Evolutionary conservation across 2,888 invertebrate species (phyloP).

Genomic region (Mythimna impura): DNA sequence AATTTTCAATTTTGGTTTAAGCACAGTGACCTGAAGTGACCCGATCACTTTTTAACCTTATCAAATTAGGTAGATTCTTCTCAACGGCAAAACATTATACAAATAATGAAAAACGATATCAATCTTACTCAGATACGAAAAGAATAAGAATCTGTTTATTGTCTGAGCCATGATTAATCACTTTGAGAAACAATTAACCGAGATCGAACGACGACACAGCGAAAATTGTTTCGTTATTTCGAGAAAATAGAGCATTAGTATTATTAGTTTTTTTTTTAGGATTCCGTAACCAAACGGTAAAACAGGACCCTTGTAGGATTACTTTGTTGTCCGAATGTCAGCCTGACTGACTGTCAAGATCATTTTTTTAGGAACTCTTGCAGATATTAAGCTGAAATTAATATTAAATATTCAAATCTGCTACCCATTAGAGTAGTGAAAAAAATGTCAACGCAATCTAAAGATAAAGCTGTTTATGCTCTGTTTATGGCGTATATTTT

Average conservation of each 20-base stretch:
- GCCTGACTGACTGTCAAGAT: too few relatives aligned
- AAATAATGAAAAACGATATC: slow-evolving; percentile 13
- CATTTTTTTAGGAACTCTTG: too few relatives aligned
- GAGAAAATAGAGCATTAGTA: background rate
- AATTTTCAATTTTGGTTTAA: background rate
- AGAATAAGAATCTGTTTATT: slow-evolving; percentile 20
- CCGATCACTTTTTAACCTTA: background rate
- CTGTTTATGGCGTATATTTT: too few relatives aligned
- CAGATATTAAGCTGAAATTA: too few relatives aligned
- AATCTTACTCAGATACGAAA: slow-evolving; percentile 28
- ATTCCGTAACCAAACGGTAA: too few relatives aligned
- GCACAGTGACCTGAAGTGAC: background rate
- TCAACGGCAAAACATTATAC: background rate
- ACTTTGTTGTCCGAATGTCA: too few relatives aligned
- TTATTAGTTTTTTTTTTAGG: background rate
- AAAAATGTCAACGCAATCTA: too few relatives aligned
- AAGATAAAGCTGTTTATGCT: too few relatives aligned
- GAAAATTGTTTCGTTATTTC: slow-evolving; percentile 10
- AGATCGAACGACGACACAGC: background rate
- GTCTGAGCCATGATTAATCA: slow-evolving; percentile 30
- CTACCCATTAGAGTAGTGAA: too few relatives aligned
- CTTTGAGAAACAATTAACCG: slow-evolving; percentile 17
- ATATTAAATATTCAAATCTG: too few relatives aligned
- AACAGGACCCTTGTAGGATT: background rate
- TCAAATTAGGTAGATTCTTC: background rate